Base-by-base conservation (phyloP, 64 coral and sea anemone species). In the Porites australiensis region DNA sequence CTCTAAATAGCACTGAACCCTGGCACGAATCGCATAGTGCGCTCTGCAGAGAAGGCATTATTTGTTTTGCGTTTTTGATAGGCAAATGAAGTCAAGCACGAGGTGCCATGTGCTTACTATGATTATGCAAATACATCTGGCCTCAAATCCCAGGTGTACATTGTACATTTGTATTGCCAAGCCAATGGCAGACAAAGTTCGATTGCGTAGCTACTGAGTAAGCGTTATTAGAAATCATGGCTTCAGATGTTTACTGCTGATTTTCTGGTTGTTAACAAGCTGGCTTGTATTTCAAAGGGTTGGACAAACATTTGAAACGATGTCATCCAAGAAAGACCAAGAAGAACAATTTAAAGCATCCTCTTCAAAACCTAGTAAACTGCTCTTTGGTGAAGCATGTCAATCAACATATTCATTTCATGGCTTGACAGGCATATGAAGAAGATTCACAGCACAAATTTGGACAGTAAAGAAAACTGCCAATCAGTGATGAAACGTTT, bases 271-370 rank as follows among this genome's bases (percentile, higher is more conserved):
- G 77, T 62, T 58, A 53, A 46, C 53, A 81, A 81, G 52, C 59
- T 81, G 77, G 77, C 52, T 81, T 81, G 77, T 81, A 59, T 43
- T 81, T 58, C 59, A 81, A 58, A 43, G 59, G 77, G 59, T 58
- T 81, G 59, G 77, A 81, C 77, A 81, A 44, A 19, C 77, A 81
- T 22, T 79, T 79, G 44, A 79, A 55, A 22, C 49, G 77, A 79
- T 51, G 49, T 22, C 77, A 79, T 49, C 77, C 77, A 53, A 49
- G 55, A 18, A 79, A 54, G 20, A 54, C 49, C n/a, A 79, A 14
- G 55, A 49, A 58, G 20, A 49, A 79, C 53, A 51, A 79, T 58
- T 54, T 51, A 10, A 79, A 79, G 15, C 27, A 5, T 22, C 77
- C 77, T 79, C 19, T 51, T 37, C 46, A 51, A 57, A 79, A 58